A percentile compares a stretch with the other conserved stretches of the same genome.
phyloP scores from a whole-genome alignment of 92 coral and sea anemone species.

The Actinernus sp. region DNA sequence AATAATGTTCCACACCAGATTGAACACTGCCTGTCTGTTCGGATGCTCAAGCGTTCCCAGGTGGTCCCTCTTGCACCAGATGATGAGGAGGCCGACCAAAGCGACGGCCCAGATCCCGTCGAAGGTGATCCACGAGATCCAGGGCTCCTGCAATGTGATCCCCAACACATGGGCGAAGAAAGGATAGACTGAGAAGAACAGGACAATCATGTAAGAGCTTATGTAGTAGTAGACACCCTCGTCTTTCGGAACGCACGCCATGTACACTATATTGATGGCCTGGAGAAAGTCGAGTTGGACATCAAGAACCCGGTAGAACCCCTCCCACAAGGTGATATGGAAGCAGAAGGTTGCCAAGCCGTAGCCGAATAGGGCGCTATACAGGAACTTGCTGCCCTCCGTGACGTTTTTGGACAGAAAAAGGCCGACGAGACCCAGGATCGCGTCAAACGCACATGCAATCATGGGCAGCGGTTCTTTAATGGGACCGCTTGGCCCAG shows the following conservation, averaged over 20 bases:
- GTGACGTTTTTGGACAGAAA: conserved; percentile 21
- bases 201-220: conserved; percentile 3
- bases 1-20: conserved; percentile 52
- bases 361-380: conserved; percentile 23
- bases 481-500: conserved; percentile 15
- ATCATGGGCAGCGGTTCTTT: conserved; percentile 43
- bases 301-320: conserved; percentile 32
- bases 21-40: conserved; percentile 27
- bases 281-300: conserved; percentile 33
- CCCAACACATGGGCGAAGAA: conserved; percentile 27
- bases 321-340: conserved; percentile 35
- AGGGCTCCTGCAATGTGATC: not conserved
- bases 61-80: conserved; percentile 18
- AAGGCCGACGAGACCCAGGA: conserved; percentile 20
- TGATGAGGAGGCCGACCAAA: conserved; percentile 6
- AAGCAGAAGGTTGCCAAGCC: conserved; percentile 22
- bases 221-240: conserved; percentile 1
- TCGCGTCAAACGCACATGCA: conserved; percentile 18
- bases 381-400: conserved; percentile 36
- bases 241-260: conserved; percentile 10
- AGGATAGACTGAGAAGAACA: conserved; percentile 23
- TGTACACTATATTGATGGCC: conserved; percentile 36
- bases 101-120: conserved; percentile 26
- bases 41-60: conserved; percentile 28
- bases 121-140: conserved; percentile 36